Percentiles rank a stretch among this genome's conserved stretches.
Conservation (phyloP, 2,888 invertebrate species). For the Oxytorus armatus region DNA sequence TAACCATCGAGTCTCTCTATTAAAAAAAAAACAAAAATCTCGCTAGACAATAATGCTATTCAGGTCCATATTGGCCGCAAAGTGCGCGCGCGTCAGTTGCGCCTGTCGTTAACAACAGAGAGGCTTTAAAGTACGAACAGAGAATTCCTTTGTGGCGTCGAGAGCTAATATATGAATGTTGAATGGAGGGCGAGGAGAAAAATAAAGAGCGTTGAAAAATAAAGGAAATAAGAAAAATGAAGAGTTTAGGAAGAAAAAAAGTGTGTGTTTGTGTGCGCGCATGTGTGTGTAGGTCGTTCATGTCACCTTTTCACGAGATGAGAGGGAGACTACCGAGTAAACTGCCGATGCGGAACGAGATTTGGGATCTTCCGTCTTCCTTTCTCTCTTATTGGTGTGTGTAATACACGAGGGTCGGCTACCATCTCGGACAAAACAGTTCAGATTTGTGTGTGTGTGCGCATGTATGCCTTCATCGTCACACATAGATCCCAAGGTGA, state of each 20-base stretch:
- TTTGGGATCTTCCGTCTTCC: constrained; percentile 62
- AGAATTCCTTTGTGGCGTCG: constrained; percentile 58
- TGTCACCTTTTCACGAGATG: constrained; percentile 40
- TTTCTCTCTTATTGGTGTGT: too few species aligned
- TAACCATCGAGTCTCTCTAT: too few species aligned
- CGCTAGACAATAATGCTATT: constrained; percentile 47
- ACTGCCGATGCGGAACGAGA: constrained; percentile 53
- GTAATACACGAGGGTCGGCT: constrained; percentile 42
- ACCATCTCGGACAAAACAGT: constrained; percentile 12
- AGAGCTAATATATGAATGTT: constrained; percentile 60
- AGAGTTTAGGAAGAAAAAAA: constrained; percentile 35
- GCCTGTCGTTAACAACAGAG: constrained; percentile 4
- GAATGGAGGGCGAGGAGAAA: constrained; percentile 31
- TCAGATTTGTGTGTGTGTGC: constrained; percentile 1
- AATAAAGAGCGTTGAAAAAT: background rate
- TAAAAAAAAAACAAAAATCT: background rate
- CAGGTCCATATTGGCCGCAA: constrained; percentile 56
- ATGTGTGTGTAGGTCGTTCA: constrained; percentile 44
- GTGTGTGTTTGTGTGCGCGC: too few species aligned
- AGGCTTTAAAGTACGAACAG: constrained; percentile 20
- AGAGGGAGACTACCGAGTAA: constrained; percentile 40
- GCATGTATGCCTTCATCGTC: background rate
- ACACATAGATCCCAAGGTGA: constrained; percentile 15
- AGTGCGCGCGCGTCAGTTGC: constrained; percentile 14
- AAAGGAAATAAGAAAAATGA: constrained; percentile 11